Evolutionary conservation across 2,797 vertebrate genomes (phyloP).

Genomic region (Sebastes vulpes): DNA sequence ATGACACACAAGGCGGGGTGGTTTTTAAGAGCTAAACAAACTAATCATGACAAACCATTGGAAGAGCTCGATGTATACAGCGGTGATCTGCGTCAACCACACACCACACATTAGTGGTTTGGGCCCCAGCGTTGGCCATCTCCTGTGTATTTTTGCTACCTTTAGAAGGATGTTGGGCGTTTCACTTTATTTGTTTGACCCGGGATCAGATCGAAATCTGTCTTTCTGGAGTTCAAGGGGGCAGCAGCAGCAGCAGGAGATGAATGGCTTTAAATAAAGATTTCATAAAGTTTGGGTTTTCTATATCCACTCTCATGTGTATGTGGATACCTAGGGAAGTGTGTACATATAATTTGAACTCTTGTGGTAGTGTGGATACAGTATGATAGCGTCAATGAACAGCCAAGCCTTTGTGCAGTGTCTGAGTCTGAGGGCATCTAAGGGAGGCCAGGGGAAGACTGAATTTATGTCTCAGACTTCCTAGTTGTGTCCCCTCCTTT

Average conservation of each 20-base stretch:
- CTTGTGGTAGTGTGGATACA: slow-evolving; percentile 41
- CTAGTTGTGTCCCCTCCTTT: slow-evolving; percentile 48
- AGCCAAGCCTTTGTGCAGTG: slow-evolving; percentile 30
- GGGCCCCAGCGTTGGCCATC: slow-evolving; percentile 53
- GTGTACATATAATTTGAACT: slow-evolving; percentile 48
- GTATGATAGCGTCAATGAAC: slow-evolving; percentile 25
- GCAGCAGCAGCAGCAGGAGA: slow-evolving; percentile 21
- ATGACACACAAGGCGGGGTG: slow-evolving; percentile 49
- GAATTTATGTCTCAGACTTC: slow-evolving; percentile 48
- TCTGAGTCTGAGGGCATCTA: slow-evolving; percentile 26
- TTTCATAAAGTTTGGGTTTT: slow-evolving; percentile 35
- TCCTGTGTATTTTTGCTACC: slow-evolving; percentile 71
- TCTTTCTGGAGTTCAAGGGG: slow-evolving; percentile 16
- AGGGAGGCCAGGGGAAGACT: slow-evolving; percentile 22
- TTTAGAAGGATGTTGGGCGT: slow-evolving; percentile 49
- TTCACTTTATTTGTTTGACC: slow-evolving; percentile 60
- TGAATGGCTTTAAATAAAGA: slow-evolving; percentile 41
- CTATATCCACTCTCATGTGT: slow-evolving; percentile 15
- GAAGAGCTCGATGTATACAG: slow-evolving; percentile 66
- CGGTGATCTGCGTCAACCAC: slow-evolving; percentile 38
- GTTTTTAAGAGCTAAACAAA: slow-evolving; percentile 79
- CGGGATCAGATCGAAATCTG: slow-evolving; percentile 33
- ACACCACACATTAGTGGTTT: slow-evolving; percentile 66
- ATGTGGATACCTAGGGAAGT: slow-evolving; percentile 37
- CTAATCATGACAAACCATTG: slow-evolving; percentile 72